Conservation (phyloP, 2,113 vertebrate genomes). For the Emydocephalus ijimae region DNA sequence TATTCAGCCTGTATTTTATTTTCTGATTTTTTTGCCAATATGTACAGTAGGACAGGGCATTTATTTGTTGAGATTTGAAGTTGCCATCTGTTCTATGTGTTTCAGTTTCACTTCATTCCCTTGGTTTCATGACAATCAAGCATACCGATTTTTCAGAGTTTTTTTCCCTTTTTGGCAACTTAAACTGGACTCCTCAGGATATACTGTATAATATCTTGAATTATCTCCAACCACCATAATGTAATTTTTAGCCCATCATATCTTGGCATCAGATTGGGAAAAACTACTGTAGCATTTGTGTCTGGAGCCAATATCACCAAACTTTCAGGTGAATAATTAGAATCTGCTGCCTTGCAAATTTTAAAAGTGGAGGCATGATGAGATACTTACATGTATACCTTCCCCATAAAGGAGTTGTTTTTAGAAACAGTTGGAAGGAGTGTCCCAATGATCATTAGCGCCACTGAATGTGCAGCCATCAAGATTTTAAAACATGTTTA, state of each 20-base stretch:
- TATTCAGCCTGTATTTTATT: no score
- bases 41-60: no score
- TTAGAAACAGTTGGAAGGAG: background rate
- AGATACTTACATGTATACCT: constrained; percentile 32
- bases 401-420: constrained; percentile 27
- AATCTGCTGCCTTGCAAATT: background rate
- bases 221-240: background rate
- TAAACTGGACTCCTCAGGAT: background rate
- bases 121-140: background rate
- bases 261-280: background rate
- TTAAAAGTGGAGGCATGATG: background rate
- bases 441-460: background rate
- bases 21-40: no score
- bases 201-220: background rate
- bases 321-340: constrained; percentile 4
- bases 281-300: background rate
- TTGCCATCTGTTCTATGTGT: background rate
- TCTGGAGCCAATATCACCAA: background rate
- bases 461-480: background rate
- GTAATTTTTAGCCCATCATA: background rate
- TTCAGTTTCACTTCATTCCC: background rate
- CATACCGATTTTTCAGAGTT: background rate
- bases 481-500: background rate
- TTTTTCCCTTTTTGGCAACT: background rate
- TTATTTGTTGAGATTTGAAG: no score